Percentiles rank a stretch among this genome's conserved stretches.
These are phyloP conservation scores for Palythoa caribaeorum DNA, from an alignment of 92 coral and sea anemone genomes.

Conservation along the genomic window DNA sequence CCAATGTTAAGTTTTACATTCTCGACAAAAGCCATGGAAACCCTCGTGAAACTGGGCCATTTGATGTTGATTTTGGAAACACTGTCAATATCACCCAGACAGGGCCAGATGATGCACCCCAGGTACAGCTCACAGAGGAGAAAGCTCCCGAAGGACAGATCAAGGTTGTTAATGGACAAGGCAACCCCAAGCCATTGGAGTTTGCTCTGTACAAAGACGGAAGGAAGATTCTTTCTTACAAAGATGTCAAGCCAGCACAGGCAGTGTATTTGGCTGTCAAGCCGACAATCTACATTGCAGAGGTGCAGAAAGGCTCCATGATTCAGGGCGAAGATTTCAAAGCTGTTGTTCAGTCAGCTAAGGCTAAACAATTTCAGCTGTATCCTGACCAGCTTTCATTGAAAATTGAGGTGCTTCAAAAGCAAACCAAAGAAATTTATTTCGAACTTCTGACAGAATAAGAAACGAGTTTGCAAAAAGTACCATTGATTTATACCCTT, in stretches of 20 bases:
- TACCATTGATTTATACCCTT: too few relatives aligned
- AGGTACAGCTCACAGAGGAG: neutral
- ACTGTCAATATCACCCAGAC: neutral
- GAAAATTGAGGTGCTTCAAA: neutral
- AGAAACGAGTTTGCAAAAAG: too few relatives aligned
- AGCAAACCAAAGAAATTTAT: neutral
- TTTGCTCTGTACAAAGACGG: too few relatives aligned
- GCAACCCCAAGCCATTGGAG: neutral
- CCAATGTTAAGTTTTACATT: neutral
- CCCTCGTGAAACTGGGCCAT: neutral
- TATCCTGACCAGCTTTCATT: slow-evolving; percentile 4
- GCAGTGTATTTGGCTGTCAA: slow-evolving; percentile 31
- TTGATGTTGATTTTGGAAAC: too few relatives aligned
- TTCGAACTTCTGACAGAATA: too few relatives aligned
- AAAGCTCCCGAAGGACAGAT: slow-evolving; percentile 6
- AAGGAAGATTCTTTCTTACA: neutral
- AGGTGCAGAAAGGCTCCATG: neutral
- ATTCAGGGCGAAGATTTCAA: slow-evolving; percentile 24
- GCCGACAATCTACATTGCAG: neutral
- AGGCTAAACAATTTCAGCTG: slow-evolving; percentile 19
- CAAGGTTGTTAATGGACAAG: slow-evolving; percentile 1
- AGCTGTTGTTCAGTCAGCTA: slow-evolving; percentile 24
- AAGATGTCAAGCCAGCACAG: slow-evolving; percentile 12
- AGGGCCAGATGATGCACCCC: neutral
- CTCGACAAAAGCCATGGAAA: slow-evolving; percentile 4